Conservation (phyloP, 2,113 vertebrate genomes). For the Myrmecobius fasciatus region DNA sequence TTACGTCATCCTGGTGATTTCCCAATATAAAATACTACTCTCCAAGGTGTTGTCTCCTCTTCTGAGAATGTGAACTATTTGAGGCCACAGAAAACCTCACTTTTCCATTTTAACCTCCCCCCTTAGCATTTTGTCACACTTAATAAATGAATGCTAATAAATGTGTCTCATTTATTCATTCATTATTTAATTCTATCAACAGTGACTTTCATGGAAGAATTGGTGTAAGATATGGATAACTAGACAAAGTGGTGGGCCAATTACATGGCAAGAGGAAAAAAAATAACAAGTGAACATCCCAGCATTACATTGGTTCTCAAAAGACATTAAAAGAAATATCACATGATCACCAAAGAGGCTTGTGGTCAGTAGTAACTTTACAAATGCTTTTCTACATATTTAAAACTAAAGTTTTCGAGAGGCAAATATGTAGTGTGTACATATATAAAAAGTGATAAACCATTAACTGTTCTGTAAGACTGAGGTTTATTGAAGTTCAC, state of each 20-base stretch:
- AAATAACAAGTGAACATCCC: not conserved
- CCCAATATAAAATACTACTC: not conserved
- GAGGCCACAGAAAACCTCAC: not conserved
- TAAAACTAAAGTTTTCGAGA: conserved; percentile 35
- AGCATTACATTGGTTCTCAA: not conserved
- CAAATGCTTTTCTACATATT: conserved; percentile 1
- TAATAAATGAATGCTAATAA: not conserved
- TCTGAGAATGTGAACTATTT: not conserved
- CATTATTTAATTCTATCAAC: not conserved
- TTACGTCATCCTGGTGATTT: not conserved
- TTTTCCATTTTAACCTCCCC: too few species aligned
- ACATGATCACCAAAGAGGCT: conserved; percentile 52
- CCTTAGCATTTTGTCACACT: not conserved
- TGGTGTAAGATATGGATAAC: not conserved
- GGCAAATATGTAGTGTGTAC: conserved; percentile 1
- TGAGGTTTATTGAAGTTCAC: not conserved
- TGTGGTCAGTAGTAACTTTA: not conserved
- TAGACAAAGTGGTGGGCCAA: not conserved
- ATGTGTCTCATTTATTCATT: not conserved
- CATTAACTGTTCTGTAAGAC: conserved; percentile 25
- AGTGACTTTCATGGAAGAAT: not conserved
- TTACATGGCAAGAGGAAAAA: not conserved
- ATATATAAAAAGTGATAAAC: not conserved
- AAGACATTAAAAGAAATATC: not conserved
- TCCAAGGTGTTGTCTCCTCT: not conserved